Evolutionary conservation across 2,797 vertebrate genomes (phyloP), one percentile per base, ranked within the genome.

Genomic region (Falco columbarius): DNA sequence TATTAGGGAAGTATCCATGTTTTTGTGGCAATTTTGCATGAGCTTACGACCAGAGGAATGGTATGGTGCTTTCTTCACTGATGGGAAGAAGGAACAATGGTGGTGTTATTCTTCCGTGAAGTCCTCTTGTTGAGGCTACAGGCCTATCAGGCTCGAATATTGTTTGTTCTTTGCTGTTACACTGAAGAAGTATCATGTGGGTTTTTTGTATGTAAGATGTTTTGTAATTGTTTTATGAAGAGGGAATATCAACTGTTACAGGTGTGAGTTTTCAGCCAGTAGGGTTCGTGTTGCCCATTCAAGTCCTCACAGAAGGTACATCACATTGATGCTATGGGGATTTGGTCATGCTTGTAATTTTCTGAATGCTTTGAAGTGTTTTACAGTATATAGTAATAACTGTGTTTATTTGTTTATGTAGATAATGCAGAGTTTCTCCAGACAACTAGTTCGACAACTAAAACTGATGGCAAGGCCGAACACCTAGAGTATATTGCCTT

Each of bases 401-500:
- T 87, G 15, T 70, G 47, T 84, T 89, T 95, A 19, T 95, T 96
- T 5, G 0, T 95, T 95, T 94, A 36, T 7, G 3, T 88, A 97
- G 97, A 8, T 51, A 29, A 38, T 87, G 29, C 23, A 86, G 82
- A 70, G 20, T 18, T n/a, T 86, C 40, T 36, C 8, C 36, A 9
- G 85, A 87, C 89, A 68, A 73, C 66, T 58, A 76, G 94, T 72
- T 56, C 44, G 74, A 40, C 88, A 18, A 83, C 63, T 65, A 85
- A 85, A 58, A 20, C 42, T 30, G 90, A 49, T 72, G 96, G 86
- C 75, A 96, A 93, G 34, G 9, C 93, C 3, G 94, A 96, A 20
- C 96, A 98, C 80, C 91, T 98, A 0, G 98, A 98, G 56, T 98
- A 99, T 84, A 95, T 98, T 2, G 99, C 99, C 1, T 99, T 99